Evolutionary conservation across 2,797 vertebrate genomes (phyloP), one percentile per base, ranked within the genome.

Genomic region (Myripristis murdjan): DNA sequence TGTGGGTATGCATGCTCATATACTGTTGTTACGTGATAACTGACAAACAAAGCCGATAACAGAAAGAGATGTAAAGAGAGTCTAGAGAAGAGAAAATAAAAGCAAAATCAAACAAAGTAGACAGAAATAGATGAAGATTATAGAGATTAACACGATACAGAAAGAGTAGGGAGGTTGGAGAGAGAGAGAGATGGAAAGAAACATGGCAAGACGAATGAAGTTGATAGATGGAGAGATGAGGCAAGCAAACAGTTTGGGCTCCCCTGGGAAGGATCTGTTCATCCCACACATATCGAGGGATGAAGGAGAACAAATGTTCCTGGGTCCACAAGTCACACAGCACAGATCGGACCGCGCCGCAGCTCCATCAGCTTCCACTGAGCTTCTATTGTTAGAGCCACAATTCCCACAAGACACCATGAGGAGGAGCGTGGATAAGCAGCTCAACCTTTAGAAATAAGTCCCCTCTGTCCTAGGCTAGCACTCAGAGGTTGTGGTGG

Each of bases 231-330:
- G 61, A 81, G 59, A 83, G 79, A 79, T 58, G 72, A 79, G 84
- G 53, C 81, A 76, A 79, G 81, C 79, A 77, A 86, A 80, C 79
- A 60, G 57, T 82, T 73, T 71, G 73, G 71, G 72, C 57, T 90
- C 91, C 83, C 83, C 70, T 59, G 88, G 86, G 90, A 91, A 49
- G 55, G 83, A 82, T 88, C 62, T 73, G 77, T 57, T 86, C 84
- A 86, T 91, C 90, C 87, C 88, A 91, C 91, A 90, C 86, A 84
- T 81, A 90, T 82, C 81, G 64, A 84, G 79, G 79, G 82, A 91
- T 88, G 83, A 86, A 88, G 64, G 75, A 88, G 81, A 90, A 89
- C 87, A 90, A 91, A 90, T 88, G 89, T 92, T 89, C 68, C 70
- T 33, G 54, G 87, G 91, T 88, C 85, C 81, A 85, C 81, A 78